Evolutionary conservation across 2,797 vertebrate species (phyloP).

Genomic region (Enteromius fasciolatus): DNA sequence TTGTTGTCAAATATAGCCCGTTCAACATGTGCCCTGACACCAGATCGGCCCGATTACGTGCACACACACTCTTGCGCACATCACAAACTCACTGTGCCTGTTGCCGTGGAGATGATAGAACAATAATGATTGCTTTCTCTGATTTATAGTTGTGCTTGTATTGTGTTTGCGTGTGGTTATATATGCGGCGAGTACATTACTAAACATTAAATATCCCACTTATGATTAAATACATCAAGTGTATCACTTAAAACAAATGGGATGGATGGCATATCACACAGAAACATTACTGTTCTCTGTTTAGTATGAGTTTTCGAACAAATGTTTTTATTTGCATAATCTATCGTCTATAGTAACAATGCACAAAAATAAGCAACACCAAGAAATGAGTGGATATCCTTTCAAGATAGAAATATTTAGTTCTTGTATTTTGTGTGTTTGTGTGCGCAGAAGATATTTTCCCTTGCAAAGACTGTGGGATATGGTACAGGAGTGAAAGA

Average conservation of each 20-base stretch:
- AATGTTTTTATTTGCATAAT: not conserved
- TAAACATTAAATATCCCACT: not conserved
- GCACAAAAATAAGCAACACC: not conserved
- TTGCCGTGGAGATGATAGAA: constrained; percentile 60
- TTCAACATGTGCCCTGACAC: constrained; percentile 56
- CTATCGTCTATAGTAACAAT: not conserved
- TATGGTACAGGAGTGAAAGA: constrained; percentile 96
- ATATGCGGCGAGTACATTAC: not conserved
- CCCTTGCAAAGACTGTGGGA: constrained; percentile 96
- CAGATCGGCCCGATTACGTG: constrained; percentile 55
- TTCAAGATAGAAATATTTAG: not conserved
- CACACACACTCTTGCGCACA: constrained; percentile 11
- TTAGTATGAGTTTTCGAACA: not conserved
- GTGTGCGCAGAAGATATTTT: constrained; percentile 90
- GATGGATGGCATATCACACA: not conserved
- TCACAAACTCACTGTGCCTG: constrained; percentile 27
- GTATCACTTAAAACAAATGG: not conserved
- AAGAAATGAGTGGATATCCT: not conserved
- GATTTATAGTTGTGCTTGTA: constrained; percentile 29
- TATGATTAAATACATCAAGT: constrained; percentile 5
- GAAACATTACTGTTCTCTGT: not conserved
- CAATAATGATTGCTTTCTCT: constrained; percentile 15
- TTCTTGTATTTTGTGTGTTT: constrained; percentile 23
- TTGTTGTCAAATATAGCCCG: constrained; percentile 59
- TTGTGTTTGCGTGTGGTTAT: constrained; percentile 27